Evolutionary conservation across 1,140 invertebrate genomes (phyloP), one percentile per base, ranked within the genome.

Genomic region (Platyscapa corneri): DNA sequence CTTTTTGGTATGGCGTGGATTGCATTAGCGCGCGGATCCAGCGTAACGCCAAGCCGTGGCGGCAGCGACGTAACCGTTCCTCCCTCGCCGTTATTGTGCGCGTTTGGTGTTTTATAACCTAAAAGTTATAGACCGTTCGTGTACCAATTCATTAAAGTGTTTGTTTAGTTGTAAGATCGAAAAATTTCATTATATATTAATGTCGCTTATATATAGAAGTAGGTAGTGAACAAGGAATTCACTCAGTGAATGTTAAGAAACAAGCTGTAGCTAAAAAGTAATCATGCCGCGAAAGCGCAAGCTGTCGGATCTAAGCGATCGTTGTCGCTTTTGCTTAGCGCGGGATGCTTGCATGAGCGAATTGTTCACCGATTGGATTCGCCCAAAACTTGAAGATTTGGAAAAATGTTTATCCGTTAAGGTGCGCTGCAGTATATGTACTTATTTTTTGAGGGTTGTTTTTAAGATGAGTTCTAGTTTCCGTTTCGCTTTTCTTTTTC

Each of bases 281-380:
- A 81, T 76, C 42, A 93, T 93, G 92, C 80, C 90, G 83, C 90
- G 88, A 46, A 92, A 89, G 87, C 90, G 89, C 23, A 91, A 91
- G 86, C 56, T 88, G 34, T 42, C 83, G 20, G 88, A 88, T 53
- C 34, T 91, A 34, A 84, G 84, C 39, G 87, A 89, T 10, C 88
- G 89, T 42, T 93, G 92, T 82, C 89, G 93, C 14, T 82, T 93
- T 74, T 93, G 92, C 67, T 87, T 93, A 7, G 53, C 85, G 49
- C 89, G 91, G 3, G 84, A 91, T 12, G 90, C 89, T 20, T 89
- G 88, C 32, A 91, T 92, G 90, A 90, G 87, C 39, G 81, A 90
- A 74, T 56, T 93, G 0, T 90, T 90, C 39, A 86, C 86, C 0
- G 88, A 90, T 30, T 65, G 84, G 23, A 20, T 93, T 1, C 83